Base-by-base conservation (phyloP, 2,113 vertebrate genomes). In the Tyrannus savana region DNA sequence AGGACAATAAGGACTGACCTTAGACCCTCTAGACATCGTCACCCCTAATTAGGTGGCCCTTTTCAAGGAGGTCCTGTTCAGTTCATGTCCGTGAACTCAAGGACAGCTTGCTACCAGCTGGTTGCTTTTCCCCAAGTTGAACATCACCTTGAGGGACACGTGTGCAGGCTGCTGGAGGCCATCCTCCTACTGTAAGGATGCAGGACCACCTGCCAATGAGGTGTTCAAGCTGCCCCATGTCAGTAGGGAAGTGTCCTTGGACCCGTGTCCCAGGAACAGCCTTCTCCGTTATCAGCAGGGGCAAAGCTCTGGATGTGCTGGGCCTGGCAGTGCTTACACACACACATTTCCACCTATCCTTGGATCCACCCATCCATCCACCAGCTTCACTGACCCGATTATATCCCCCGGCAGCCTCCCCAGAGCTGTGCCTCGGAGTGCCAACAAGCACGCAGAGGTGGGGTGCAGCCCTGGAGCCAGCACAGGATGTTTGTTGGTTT, bases 151-250 rank as follows among this genome's bases (percentile, higher is more conserved):
- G 74, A 64, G 37, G 35, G 39, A 53, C 24, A 37, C 0, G 6
- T 6, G 3, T 21, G 17, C 58, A 77, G 47, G 31, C 19, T 41
- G 44, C 2, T 18, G 31, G 68, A 68, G 5, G 10, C 37, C 37
- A 21, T 33, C 52, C 27, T 64, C 12, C 39, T 33, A 10, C 50
- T 6, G 31, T 3, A 3, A 62, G n/a, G 77, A 39, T 4, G 10
- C n/a, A 30, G 47, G 14, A 58, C 10, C 56, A 35, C 5, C 42
- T 24, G 21, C 49, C n/a, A 35, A 2, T 0, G 19, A 84, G 19
- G 12, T 31, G 11, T 11, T 28, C 1, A 2, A 17, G 46, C 19
- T 42, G 42, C 21, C 42, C 28, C 12, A 8, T 3, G 12, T 0
- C 3, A 68, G 22, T 35, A 30, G 8, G 24, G 22, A 52, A 18